A percentile compares a stretch with the other conserved stretches of the same genome.
phyloP scores from a whole-genome alignment of 1,140 invertebrate species.

The Globodera rostochiensis region DNA sequence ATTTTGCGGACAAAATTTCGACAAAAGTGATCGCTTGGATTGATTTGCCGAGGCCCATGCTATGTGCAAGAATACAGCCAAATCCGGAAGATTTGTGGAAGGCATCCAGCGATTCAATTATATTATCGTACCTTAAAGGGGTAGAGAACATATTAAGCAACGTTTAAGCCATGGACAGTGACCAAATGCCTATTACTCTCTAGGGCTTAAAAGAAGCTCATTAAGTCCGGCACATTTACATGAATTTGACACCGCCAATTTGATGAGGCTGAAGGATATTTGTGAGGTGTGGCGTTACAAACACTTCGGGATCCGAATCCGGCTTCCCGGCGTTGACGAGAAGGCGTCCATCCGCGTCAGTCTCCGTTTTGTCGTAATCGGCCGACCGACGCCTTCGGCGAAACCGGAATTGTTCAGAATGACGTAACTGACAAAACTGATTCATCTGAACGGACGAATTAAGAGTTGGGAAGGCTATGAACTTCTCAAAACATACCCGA shows the following conservation, averaged over 20 bases:
- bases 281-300: constrained; percentile 87
- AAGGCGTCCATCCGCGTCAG: constrained; percentile 79
- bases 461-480: neutral
- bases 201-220: neutral
- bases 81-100: constrained; percentile 54
- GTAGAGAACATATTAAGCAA: constrained; percentile 8
- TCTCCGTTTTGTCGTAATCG: constrained; percentile 44
- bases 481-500: neutral
- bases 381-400: constrained; percentile 11
- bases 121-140: constrained; percentile 59
- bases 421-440: neutral
- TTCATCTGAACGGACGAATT: neutral
- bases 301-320: constrained; percentile 86
- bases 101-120: constrained; percentile 56
- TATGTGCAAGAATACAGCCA: constrained; percentile 96
- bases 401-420: constrained; percentile 8
- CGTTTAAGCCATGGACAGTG: constrained; percentile 24
- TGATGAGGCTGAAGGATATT: constrained; percentile 88
- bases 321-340: constrained; percentile 94
- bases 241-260: constrained; percentile 55
- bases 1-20: constrained; percentile 76
- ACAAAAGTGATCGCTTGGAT: constrained; percentile 92
- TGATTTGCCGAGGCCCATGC: constrained; percentile 99
- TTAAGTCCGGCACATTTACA: constrained; percentile 38
- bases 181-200: neutral